phyloP scores from a whole-genome alignment of 2,888 invertebrate genomes.

The Bimastos eiseni region DNA sequence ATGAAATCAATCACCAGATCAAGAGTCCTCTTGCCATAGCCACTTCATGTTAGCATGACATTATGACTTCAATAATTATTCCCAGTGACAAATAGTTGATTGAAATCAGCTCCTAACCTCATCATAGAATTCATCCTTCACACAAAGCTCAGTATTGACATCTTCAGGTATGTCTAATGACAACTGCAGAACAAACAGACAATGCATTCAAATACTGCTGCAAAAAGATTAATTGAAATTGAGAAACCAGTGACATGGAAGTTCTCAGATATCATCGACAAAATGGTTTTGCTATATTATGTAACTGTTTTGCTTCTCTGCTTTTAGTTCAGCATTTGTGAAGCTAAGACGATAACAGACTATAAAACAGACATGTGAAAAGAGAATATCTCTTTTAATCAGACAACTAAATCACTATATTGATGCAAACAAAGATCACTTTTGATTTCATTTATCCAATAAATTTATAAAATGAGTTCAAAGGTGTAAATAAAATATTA shows the following conservation, averaged over 20 bases:
- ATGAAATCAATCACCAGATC: not conserved
- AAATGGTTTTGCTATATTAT: too few species aligned
- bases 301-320: too few species aligned
- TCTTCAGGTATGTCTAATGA: constrained; percentile 13
- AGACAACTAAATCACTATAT: too few species aligned
- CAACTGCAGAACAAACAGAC: not conserved
- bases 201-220: not conserved
- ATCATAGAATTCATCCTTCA: constrained; percentile 17
- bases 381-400: too few species aligned
- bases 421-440: not conserved
- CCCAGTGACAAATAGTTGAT: not conserved
- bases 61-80: not conserved
- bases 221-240: not conserved
- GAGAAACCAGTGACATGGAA: not conserved
- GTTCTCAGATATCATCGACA: too few species aligned
- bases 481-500: not conserved
- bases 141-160: not conserved
- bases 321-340: too few species aligned
- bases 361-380: too few species aligned
- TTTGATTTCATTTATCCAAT: not conserved
- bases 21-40: not conserved
- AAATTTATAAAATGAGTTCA: not conserved
- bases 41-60: not conserved
- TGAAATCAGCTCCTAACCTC: constrained; percentile 18
- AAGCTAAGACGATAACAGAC: too few species aligned